Conservation (phyloP, 2,797 vertebrate species). For the Mergus octosetaceus region DNA sequence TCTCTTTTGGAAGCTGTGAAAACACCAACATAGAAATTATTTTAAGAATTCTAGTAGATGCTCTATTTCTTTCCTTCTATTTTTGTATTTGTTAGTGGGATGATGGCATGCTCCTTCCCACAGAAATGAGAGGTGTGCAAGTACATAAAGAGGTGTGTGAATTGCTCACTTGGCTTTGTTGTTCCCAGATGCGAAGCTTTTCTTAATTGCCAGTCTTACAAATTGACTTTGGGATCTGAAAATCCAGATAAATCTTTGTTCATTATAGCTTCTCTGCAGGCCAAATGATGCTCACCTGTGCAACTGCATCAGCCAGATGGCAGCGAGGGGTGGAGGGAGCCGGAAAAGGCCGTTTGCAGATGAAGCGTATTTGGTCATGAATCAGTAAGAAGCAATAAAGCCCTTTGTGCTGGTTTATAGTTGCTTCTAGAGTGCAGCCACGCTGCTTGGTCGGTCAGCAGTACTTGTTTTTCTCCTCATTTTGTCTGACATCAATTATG, state of each 20-base stretch:
- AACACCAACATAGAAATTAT: not conserved
- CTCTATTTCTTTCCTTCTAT: not conserved
- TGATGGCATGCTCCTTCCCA: not conserved
- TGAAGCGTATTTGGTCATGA: not conserved
- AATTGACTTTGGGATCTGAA: conserved; percentile 1
- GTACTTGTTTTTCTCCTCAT: not conserved
- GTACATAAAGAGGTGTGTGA: not conserved
- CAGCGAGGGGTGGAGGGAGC: not conserved
- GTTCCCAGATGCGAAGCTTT: not conserved
- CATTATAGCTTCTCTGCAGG: not conserved
- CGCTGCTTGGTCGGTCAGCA: not conserved
- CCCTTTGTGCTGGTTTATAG: not conserved
- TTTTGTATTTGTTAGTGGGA: not conserved
- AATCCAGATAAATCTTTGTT: conserved; percentile 16
- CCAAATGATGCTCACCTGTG: conserved; percentile 8
- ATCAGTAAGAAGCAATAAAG: not conserved
- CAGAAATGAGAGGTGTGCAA: not conserved
- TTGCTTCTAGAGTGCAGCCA: not conserved
- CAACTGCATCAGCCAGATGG: conserved; percentile 22
- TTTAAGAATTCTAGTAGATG: not conserved
- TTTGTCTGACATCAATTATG: not conserved
- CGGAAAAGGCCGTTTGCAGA: not conserved
- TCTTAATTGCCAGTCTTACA: conserved; percentile 1
- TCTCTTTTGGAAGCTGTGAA: not conserved
- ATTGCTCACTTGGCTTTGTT: not conserved